Evolutionary conservation across 2,113 vertebrate genomes (phyloP), one percentile per base, ranked within the genome.

Genomic region (Coregonus clupeaformis): DNA sequence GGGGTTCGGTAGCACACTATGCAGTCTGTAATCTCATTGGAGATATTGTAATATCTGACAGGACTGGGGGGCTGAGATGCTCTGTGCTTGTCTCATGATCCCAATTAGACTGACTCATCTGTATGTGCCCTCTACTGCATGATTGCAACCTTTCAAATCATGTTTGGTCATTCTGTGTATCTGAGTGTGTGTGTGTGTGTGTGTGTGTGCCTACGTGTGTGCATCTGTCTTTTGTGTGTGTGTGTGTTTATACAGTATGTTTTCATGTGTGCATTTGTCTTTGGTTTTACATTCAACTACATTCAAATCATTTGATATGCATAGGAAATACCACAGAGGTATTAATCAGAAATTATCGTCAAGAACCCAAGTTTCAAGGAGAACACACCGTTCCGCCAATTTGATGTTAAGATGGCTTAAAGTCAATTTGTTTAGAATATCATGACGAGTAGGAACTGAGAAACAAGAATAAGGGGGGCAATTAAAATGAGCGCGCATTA

Each of bases 1-100:
- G 24, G 24, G 5, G 70, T 81, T 89, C 73, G 68, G 84, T 87
- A 85, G 83, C 79, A 80, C 80, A 77, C 80, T 77, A 82, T 82
- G 81, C 69, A 11, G 72, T 85, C 81, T 82, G 83, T 89, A 90
- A 91, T 91, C 89, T 87, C 82, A 89, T 89, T 80, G 81, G 80
- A 86, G 80, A 74, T 67, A 76, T 88, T 89, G 88, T 87, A 85
- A 89, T 84, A 86, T 88, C 88, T 85, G 80, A 86, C 85, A 73
- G 84, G 80, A 78, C 80, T 80, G 82, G 49, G 49, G 49, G 47
- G 47, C 47, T 52, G 16, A 52, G 13, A 52, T 18, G 14, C 49
- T 5, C 49, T 18, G 49, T 52, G 49, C 14, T 67, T 88, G 78
- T 79, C 73, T 69, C 67, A 74, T 45, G 65, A 82, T 87, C 72